Evolutionary conservation across 2,888 invertebrate genomes (phyloP).

Genomic region (Tenthredo mesomela): DNA sequence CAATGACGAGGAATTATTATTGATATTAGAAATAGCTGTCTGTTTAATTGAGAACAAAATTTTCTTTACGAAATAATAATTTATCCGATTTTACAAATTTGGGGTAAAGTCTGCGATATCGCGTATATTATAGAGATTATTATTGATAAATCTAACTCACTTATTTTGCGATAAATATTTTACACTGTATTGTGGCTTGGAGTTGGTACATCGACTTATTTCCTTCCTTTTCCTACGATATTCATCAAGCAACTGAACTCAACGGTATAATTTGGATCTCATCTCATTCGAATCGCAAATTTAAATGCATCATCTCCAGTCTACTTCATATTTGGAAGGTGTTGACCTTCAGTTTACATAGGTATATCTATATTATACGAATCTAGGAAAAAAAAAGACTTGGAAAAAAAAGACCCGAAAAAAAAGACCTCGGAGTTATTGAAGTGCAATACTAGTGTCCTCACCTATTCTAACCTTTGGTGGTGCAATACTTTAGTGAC

Average conservation of each 20-base stretch:
- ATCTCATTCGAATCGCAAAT: conserved; percentile 23
- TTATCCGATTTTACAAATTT: not conserved
- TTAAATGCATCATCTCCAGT: not conserved
- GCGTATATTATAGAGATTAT: not conserved
- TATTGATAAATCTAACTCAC: not conserved
- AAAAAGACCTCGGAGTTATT: too few relatives aligned
- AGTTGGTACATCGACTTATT: not conserved
- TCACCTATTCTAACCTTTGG: too few relatives aligned
- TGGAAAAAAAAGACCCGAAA: too few relatives aligned
- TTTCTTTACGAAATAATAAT: not conserved
- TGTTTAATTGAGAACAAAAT: not conserved
- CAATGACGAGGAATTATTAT: not conserved
- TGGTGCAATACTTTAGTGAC: too few relatives aligned
- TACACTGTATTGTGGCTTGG: not conserved
- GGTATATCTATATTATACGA: not conserved
- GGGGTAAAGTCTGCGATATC: not conserved
- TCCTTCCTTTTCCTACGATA: not conserved
- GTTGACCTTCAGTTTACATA: not conserved
- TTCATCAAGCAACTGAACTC: conserved; percentile 4
- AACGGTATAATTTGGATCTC: not conserved
- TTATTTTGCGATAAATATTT: not conserved
- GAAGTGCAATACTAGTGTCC: too few relatives aligned
- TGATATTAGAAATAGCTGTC: not conserved
- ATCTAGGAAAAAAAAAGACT: too few relatives aligned
- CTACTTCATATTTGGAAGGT: conserved; percentile 1